Evolutionary conservation across 1,140 invertebrate species (phyloP).

Genomic region (Pinna nobilis): DNA sequence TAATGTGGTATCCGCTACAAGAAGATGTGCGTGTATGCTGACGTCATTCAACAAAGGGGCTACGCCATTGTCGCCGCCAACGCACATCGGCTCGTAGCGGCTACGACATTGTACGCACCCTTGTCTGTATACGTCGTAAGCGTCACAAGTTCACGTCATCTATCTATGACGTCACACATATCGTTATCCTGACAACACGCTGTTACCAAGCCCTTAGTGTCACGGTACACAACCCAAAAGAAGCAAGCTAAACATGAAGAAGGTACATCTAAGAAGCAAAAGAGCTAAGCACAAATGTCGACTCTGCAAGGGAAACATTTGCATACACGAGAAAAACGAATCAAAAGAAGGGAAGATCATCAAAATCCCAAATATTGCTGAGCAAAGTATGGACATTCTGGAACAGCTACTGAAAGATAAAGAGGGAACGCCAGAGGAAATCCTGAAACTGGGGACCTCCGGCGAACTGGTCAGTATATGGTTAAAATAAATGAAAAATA

Average conservation of each 20-base stretch:
- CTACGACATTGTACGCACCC: too few relatives aligned
- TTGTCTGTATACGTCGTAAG: too few relatives aligned
- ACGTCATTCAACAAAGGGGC: too few relatives aligned
- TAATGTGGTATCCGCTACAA: too few relatives aligned
- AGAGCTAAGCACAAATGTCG: slow-evolving; percentile 10
- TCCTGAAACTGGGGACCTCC: slow-evolving; percentile 25
- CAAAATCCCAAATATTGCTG: slow-evolving; percentile 7
- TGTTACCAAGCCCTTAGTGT: background rate
- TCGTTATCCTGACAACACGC: background rate
- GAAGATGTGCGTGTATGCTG: too few relatives aligned
- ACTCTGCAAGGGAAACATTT: slow-evolving; percentile 30
- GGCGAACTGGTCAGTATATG: slow-evolving; percentile 25
- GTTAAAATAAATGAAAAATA: too few relatives aligned
- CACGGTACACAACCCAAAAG: background rate
- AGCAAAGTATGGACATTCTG: slow-evolving; percentile 28
- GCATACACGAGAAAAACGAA: slow-evolving; percentile 16
- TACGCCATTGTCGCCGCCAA: too few relatives aligned
- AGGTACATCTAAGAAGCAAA: background rate
- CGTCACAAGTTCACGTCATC: too few relatives aligned
- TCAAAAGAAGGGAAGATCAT: background rate
- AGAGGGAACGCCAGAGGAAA: slow-evolving; percentile 31
- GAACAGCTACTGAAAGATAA: slow-evolving; percentile 31
- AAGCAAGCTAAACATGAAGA: slow-evolving; percentile 18
- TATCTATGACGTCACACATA: too few relatives aligned
- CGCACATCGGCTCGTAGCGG: too few relatives aligned